Percentiles rank a stretch among this genome's conserved stretches.
These are phyloP conservation scores for Cheilosia vulpina DNA, from an alignment of 2,888 invertebrate genomes.

Conservation along the genomic window DNA sequence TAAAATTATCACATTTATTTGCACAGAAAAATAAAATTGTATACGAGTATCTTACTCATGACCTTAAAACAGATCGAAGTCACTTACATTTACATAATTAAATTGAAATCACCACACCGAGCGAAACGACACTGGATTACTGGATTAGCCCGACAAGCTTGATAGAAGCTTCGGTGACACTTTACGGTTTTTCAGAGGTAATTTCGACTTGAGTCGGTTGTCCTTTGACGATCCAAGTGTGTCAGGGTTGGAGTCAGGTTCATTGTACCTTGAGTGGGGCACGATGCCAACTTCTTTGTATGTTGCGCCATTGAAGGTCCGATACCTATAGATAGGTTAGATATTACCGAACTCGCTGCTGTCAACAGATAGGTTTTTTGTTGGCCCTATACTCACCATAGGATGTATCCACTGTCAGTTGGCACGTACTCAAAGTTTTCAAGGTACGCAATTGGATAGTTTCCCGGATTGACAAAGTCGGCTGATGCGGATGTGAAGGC, in stretches of 20 bases:
- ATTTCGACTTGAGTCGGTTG: slow-evolving; percentile 34
- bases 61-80: slow-evolving; percentile 71
- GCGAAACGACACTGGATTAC: not conserved
- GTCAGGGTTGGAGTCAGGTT: slow-evolving; percentile 31
- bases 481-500: slow-evolving; percentile 21
- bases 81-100: slow-evolving; percentile 36
- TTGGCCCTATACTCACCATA: slow-evolving; percentile 38
- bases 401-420: slow-evolving; percentile 52
- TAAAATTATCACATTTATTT: slow-evolving; percentile 10
- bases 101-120: slow-evolving; percentile 6
- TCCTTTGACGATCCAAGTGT: slow-evolving; percentile 56
- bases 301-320: slow-evolving; percentile 33
- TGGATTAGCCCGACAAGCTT: slow-evolving; percentile 52
- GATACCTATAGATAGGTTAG: slow-evolving; percentile 23
- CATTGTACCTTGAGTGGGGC: slow-evolving; percentile 9
- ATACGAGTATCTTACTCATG: slow-evolving; percentile 14
- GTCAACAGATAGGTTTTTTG: not conserved
- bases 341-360: not conserved
- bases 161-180: slow-evolving; percentile 64
- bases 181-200: slow-evolving; percentile 59
- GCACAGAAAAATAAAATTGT: not conserved
- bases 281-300: slow-evolving; percentile 44
- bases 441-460: slow-evolving; percentile 42
- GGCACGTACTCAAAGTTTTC: slow-evolving; percentile 52
- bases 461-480: slow-evolving; percentile 37